Base-by-base conservation (phyloP, 2,797 vertebrate species). In the Catharus ustulatus region DNA sequence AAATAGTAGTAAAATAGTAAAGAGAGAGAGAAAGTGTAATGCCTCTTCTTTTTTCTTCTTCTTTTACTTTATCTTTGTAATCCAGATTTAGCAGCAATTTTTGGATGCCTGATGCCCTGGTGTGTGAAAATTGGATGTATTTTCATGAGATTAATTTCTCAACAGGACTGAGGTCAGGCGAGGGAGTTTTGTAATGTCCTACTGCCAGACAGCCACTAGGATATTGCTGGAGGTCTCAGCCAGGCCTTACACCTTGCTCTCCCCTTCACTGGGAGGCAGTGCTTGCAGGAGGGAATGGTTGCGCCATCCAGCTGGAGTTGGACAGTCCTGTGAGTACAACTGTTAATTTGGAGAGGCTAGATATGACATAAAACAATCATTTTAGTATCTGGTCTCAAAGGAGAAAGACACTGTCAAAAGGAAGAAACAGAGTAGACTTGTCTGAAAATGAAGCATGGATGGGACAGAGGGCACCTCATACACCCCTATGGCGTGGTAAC, bases 51-150 rank as follows among this genome's bases (percentile, higher is more conserved):
- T 30, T 30, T 78, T n/a, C 22, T 77, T 36, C 38, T 63, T 45
- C 30, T 51, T 76, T 59, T 13, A 6, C 34, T 77, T 32, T 36
- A 48, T 46, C 43, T 66, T 57, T 63, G 32, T 89, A 91, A 95
- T 94, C 66, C 90, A 92, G 85, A 66, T 88, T 95, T 92, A 80
- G 46, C 63, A 94, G 71, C 34, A 91, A 52, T 84, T 95, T 90
- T 76, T 5, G 0, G 27, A 85, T 89, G 64, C 24, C 61, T 96
- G 66, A 54, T 84, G 46, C 57, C 71, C 34, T 22, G 20, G 55
- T 64, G 32, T 64, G 59, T 88, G 57, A 78, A 93, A 94, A 91
- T 90, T 36, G 49, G 67, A 71, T 91, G 49, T 36, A 58, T 88
- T 93, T 94, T 89, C 80, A 81, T 88, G 42, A 91, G 51, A 87